phyloP scores from a whole-genome alignment of 2,888 invertebrate genomes.

The Oasisia sp. region DNA sequence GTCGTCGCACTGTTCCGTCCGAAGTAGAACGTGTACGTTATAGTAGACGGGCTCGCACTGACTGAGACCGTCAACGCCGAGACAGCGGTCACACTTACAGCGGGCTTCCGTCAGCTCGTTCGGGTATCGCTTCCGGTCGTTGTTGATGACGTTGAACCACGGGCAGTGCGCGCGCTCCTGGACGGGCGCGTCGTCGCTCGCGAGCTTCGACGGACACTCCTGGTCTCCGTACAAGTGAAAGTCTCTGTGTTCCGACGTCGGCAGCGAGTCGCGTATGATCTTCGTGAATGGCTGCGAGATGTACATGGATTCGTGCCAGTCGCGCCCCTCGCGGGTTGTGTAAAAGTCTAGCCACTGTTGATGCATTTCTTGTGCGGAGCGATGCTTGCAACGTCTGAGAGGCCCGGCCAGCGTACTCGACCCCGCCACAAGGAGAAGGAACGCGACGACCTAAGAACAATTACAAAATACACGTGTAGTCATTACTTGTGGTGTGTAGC shows the following conservation, averaged over 20 bases:
- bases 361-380: neutral
- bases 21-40: slow-evolving; percentile 17
- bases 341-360: neutral
- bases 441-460: neutral
- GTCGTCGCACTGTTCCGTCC: slow-evolving; percentile 19
- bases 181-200: neutral
- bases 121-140: slow-evolving; percentile 17
- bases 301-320: neutral
- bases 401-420: neutral
- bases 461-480: neutral
- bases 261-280: neutral
- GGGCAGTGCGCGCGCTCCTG: slow-evolving; percentile 23
- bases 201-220: neutral
- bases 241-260: neutral
- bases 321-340: neutral
- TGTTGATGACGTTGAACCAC: slow-evolving; percentile 25
- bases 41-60: slow-evolving; percentile 25
- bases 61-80: neutral
- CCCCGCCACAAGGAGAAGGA: neutral
- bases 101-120: slow-evolving; percentile 17
- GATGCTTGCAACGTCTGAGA: neutral
- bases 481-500: too few species aligned
- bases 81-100: slow-evolving; percentile 18
- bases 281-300: slow-evolving; percentile 4
- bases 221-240: neutral